Conservation (phyloP, 2,888 invertebrate species). For the Pseudococcus viburni region DNA sequence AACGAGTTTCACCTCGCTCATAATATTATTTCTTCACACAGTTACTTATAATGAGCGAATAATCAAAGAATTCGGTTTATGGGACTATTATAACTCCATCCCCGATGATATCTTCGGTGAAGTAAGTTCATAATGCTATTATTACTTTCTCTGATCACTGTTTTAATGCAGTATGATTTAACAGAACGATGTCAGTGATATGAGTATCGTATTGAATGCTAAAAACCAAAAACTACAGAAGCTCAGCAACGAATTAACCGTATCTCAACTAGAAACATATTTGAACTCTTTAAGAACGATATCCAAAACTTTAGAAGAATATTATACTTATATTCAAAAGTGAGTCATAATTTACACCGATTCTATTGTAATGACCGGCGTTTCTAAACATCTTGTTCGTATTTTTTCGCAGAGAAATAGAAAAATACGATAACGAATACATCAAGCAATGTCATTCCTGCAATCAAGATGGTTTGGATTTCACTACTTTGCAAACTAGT, state of each 20-base stretch:
- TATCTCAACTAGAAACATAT: constrained; percentile 5
- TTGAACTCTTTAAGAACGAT: neutral
- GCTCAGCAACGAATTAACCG: neutral
- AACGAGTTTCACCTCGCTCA: neutral
- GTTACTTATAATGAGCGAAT: constrained; percentile 9
- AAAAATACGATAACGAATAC: constrained; percentile 42
- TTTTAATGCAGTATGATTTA: neutral
- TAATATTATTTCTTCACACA: neutral
- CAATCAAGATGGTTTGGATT: constrained; percentile 49
- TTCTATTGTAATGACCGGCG: neutral
- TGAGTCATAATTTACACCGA: neutral
- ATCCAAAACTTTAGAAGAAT: constrained; percentile 18
- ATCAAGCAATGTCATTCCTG: constrained; percentile 7
- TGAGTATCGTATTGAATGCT: neutral
- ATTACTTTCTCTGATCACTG: neutral
- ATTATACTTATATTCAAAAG: neutral
- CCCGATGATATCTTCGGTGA: constrained; percentile 14
- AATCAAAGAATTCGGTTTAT: constrained; percentile 39
- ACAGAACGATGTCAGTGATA: neutral
- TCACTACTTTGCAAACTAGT: constrained; percentile 45
- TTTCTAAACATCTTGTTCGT: no score
- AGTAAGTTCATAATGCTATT: neutral
- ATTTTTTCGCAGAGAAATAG: constrained; percentile 44
- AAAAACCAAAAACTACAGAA: constrained; percentile 26
- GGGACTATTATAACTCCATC: neutral